Evolutionary conservation across 1,140 invertebrate genomes (phyloP).

Genomic region (Apis dorsata): DNA sequence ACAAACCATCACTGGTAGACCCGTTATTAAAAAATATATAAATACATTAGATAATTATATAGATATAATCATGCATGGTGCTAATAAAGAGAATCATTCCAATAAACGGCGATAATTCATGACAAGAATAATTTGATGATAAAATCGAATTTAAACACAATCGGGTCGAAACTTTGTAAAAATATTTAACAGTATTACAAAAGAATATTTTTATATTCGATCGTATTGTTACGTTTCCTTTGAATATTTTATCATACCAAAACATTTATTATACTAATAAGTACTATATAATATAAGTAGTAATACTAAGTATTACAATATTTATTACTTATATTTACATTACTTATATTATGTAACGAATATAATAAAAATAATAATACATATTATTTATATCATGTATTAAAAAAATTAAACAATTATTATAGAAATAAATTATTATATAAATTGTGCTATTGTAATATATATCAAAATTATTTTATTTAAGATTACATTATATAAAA

Average conservation of each 20-base stretch:
- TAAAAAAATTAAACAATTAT: background rate
- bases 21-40: conserved; percentile 24
- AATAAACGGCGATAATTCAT: conserved; percentile 39
- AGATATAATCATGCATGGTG: conserved; percentile 44
- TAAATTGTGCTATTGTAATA: background rate
- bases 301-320: background rate
- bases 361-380: background rate
- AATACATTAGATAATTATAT: conserved; percentile 27
- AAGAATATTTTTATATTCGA: background rate
- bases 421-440: background rate
- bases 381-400: background rate
- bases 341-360: background rate
- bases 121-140: background rate
- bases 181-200: conserved; percentile 31
- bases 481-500: background rate
- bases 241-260: conserved; percentile 9
- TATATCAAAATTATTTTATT: background rate
- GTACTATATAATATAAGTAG: no score
- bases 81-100: conserved; percentile 42
- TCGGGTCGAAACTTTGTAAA: conserved; percentile 35
- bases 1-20: conserved; percentile 31
- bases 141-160: background rate
- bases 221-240: background rate
- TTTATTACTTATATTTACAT: background rate
- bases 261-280: conserved; percentile 8